phyloP scores from a whole-genome alignment of 2,888 invertebrate genomes.

The Dysmachus trigonus region DNA sequence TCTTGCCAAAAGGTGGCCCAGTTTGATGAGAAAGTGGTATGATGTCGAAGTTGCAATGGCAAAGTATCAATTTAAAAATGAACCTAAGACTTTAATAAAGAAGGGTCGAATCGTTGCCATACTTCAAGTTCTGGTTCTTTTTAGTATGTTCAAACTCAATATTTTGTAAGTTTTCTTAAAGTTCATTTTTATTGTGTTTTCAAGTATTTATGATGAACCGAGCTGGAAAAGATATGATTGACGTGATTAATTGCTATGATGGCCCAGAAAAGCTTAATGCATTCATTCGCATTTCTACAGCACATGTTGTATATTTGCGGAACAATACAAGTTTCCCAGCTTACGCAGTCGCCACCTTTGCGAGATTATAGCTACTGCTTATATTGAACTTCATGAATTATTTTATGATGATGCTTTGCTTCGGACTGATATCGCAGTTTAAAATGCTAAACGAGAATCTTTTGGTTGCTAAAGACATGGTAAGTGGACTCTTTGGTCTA shows the following conservation, averaged over 20 bases:
- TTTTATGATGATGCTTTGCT: not conserved
- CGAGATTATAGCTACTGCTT: not conserved
- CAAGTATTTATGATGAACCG: not conserved
- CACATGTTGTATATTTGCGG: not conserved
- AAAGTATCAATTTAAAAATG: not conserved
- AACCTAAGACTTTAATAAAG: not conserved
- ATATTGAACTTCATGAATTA: not conserved
- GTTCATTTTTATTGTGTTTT: not conserved
- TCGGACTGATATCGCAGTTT: not conserved
- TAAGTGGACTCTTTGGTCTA: not conserved
- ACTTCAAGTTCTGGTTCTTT: not conserved
- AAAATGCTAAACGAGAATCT: not conserved
- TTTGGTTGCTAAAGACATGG: not conserved
- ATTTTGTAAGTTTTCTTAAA: not conserved
- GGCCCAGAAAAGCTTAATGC: not conserved
- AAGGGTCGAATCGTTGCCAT: not conserved
- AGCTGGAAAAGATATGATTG: not conserved
- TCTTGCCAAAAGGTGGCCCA: not conserved
- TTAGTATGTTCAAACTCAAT: not conserved
- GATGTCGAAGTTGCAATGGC: not conserved
- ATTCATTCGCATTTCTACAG: not conserved
- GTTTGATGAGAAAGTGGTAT: not conserved
- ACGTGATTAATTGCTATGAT: not conserved
- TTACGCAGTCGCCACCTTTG: not conserved
- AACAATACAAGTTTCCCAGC: not conserved